Conservation (phyloP, 30 jellyfish, hydroid and myxozoan species). For the Chrysaora quinquecirrha region DNA sequence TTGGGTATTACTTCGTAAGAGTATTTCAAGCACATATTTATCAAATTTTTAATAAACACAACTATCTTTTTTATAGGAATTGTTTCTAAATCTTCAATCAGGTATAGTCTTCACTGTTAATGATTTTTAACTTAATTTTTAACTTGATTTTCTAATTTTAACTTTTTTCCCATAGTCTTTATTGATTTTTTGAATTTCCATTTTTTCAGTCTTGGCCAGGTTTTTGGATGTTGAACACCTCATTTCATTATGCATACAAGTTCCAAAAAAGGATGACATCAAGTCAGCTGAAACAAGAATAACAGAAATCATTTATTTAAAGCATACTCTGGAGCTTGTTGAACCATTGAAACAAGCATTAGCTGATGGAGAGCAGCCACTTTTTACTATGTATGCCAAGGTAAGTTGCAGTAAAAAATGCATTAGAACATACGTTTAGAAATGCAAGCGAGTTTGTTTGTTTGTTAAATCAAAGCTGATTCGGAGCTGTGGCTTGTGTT, state of each 20-base stretch:
- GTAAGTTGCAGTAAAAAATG: too few relatives aligned
- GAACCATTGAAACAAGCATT: slow-evolving; percentile 62
- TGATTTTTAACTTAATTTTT: too few relatives aligned
- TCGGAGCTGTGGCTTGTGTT: too few relatives aligned
- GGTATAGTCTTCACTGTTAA: slow-evolving; percentile 27
- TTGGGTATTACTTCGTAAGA: too few relatives aligned
- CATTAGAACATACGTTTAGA: too few relatives aligned
- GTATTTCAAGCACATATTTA: too few relatives aligned
- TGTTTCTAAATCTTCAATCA: slow-evolving; percentile 43
- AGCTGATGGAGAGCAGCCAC: slow-evolving; percentile 68
- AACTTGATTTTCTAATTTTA: too few relatives aligned
- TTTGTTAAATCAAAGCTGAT: too few relatives aligned
- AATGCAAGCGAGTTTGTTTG: too few relatives aligned
- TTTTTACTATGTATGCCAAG: slow-evolving; percentile 70
- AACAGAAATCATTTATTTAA: slow-evolving; percentile 71
- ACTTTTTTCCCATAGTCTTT: too few relatives aligned
- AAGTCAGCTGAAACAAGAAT: slow-evolving; percentile 75
- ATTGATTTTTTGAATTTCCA: too few relatives aligned
- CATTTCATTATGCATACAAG: slow-evolving; percentile 81
- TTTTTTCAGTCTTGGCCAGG: slow-evolving; percentile 65
- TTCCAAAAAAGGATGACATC: slow-evolving; percentile 85
- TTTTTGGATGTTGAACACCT: slow-evolving; percentile 91
- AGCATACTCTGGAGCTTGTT: slow-evolving; percentile 86
- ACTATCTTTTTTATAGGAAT: slow-evolving; percentile 10
- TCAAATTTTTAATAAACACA: too few relatives aligned